These are phyloP conservation scores for Cheumatopsyche charites DNA, from an alignment of 1,140 invertebrate species.

Conservation along the genomic window DNA sequence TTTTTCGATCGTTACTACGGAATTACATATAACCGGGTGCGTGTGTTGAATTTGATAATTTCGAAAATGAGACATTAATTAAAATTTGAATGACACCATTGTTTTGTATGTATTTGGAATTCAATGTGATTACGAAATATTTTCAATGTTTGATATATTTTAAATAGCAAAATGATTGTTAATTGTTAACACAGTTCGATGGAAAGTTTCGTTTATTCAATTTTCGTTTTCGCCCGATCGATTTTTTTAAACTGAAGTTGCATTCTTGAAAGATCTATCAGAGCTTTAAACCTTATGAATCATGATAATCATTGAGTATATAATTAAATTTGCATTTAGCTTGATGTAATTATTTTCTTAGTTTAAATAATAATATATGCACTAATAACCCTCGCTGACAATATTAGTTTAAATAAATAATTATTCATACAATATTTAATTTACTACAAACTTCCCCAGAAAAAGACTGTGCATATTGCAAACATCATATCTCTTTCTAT, in stretches of 20 bases:
- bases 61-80: too few species aligned
- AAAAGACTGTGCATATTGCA: constrained; percentile 27
- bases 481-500: constrained; percentile 25
- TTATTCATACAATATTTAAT: constrained; percentile 27
- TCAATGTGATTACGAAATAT: not conserved
- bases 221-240: not conserved
- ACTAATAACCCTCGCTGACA: constrained; percentile 28
- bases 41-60: too few species aligned
- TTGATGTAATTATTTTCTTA: constrained; percentile 13
- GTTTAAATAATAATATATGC: constrained; percentile 10
- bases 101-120: too few species aligned
- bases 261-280: constrained; percentile 3
- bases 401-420: constrained; percentile 30
- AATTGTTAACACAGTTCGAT: too few species aligned
- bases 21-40: too few species aligned
- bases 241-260: not conserved
- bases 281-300: constrained; percentile 27
- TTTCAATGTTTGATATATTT: too few species aligned
- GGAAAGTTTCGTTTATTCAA: not conserved
- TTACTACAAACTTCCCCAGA: constrained; percentile 24
- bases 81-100: too few species aligned
- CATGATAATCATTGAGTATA: constrained; percentile 24
- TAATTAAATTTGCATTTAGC: constrained; percentile 26
- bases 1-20: too few species aligned
- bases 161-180: too few species aligned